Evolutionary conservation across 2,888 invertebrate species (phyloP), one percentile per base, ranked within the genome.

Genomic region (Cataglyphis cursor): DNA sequence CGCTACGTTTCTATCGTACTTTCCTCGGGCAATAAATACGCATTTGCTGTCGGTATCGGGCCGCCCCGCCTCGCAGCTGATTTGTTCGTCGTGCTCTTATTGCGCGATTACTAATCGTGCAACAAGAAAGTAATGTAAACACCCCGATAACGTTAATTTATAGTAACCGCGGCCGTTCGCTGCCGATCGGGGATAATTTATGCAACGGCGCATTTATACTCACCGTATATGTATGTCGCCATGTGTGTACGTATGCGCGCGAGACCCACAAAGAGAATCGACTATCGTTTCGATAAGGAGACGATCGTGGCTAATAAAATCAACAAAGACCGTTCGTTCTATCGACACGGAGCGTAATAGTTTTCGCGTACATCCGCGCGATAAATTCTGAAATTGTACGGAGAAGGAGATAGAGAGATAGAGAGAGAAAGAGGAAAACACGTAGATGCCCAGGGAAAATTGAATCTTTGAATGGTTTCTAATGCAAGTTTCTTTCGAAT

Each of bases 51-150:
- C 88, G 88, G 85, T 90, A 89, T 88, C 87, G 86, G 84, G 44
- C 73, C 66, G 81, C 65, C 78, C 82, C 74, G 84, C 75, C 82
- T 78, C 73, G 73, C 18, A 76, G 85, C 70, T 84, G 87, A 90
- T 89, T 90, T 85, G 90, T 87, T 87, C 85, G 59, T 59, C 82
- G 59, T 86, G 84, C 87, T 90, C 88, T 91, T 91, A 89, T 91
- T 90, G 90, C 88, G 86, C 91, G 93, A 93, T 93, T 92, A 89
- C 90, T 93, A 93, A 94, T 94, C 93, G 90, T 83, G 89, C 91
- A 92, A 93, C 93, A 92, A 93, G 93, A 93, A 93, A 93, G 91
- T 91, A 93, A 93, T 92, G 93, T 93, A 93, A 93, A 93, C 92
- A 93, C 88, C 86, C 86, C 87, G 93, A 93, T 93, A 94, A 91